Percentiles rank a stretch among this genome's conserved stretches.
Conservation (phyloP, 2,797 vertebrate genomes). For the Gobionotothen gibberifrons region DNA sequence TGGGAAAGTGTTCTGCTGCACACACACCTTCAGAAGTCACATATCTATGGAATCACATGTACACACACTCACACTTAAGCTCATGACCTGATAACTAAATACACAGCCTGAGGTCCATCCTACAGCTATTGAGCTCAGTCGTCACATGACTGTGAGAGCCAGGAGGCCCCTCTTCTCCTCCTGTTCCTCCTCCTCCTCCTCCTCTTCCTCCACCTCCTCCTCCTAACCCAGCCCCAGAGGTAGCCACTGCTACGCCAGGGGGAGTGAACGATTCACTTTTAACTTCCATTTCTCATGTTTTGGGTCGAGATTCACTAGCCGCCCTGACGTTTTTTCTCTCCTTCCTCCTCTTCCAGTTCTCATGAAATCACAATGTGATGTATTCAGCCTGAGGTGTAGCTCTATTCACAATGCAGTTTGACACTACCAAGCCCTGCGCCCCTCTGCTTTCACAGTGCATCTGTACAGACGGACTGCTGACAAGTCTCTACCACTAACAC, state of each 20-base stretch:
- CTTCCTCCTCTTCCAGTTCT: constrained; percentile 71
- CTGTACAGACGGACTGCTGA: constrained; percentile 65
- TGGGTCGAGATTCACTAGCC: constrained; percentile 66
- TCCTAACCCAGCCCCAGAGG: constrained; percentile 70
- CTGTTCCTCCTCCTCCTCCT: constrained; percentile 31
- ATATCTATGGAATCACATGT: constrained; percentile 21
- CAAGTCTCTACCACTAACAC: constrained; percentile 52
- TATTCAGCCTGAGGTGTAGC: constrained; percentile 84
- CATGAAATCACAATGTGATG: constrained; percentile 87
- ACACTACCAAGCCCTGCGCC: constrained; percentile 76
- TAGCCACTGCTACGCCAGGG: constrained; percentile 76
- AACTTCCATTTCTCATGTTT: constrained; percentile 81
- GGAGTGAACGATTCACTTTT: constrained; percentile 79
- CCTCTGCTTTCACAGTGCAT: constrained; percentile 70
- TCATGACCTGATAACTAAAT: constrained; percentile 63
- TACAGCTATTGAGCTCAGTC: constrained; percentile 66
- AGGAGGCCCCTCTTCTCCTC: constrained; percentile 60
- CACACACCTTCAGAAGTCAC: constrained; percentile 12
- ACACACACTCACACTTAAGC: constrained; percentile 26
- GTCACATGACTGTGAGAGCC: constrained; percentile 70
- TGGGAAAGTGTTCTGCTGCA: constrained; percentile 32
- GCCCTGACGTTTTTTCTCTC: constrained; percentile 65
- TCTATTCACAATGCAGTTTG: constrained; percentile 84
- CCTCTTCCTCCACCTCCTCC: constrained; percentile 42
- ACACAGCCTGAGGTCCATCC: constrained; percentile 78